Evolutionary conservation across 2,113 vertebrate genomes (phyloP).

Genomic region (Mola mola): DNA sequence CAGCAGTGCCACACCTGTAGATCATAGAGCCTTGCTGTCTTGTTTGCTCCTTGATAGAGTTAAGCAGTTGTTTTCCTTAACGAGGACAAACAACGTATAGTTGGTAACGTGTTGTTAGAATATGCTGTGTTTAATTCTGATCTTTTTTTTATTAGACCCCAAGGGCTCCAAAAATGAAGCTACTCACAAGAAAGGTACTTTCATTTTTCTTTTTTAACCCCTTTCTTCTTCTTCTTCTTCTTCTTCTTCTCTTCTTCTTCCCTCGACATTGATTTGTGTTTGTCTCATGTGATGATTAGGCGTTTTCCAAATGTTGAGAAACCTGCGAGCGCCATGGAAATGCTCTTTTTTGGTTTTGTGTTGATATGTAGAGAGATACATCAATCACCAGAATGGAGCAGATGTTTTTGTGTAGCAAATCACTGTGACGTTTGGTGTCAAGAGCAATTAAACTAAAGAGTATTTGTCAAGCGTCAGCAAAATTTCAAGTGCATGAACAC

Average conservation of each 20-base stretch:
- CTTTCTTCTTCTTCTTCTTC: slow-evolving; percentile 14
- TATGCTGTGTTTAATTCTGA: slow-evolving; percentile 86
- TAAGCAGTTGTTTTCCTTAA: slow-evolving; percentile 79
- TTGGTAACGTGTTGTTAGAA: slow-evolving; percentile 77
- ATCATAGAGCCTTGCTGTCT: slow-evolving; percentile 79
- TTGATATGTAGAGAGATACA: no score
- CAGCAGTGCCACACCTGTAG: slow-evolving; percentile 70
- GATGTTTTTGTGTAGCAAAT: no score
- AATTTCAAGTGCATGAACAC: no score
- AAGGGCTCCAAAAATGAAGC: slow-evolving; percentile 87
- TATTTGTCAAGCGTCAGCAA: no score
- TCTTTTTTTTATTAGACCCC: slow-evolving; percentile 87
- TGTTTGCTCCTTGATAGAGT: slow-evolving; percentile 72
- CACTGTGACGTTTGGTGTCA: no score
- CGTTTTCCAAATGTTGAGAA: slow-evolving; percentile 41
- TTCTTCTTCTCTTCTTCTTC: slow-evolving; percentile 44
- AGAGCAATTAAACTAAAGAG: no score
- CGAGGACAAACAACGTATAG: slow-evolving; percentile 75
- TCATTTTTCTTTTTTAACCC: slow-evolving; percentile 60
- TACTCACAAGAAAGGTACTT: slow-evolving; percentile 88
- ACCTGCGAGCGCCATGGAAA: slow-evolving; percentile 20
- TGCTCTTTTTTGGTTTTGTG: no score
- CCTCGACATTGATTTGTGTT: slow-evolving; percentile 44
- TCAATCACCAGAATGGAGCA: no score
- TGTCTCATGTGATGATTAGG: slow-evolving; percentile 30